Percentiles rank a stretch among this genome's conserved stretches.
Conservation (phyloP, 2,888 invertebrate genomes). For the Polydrusus tereticollis region DNA sequence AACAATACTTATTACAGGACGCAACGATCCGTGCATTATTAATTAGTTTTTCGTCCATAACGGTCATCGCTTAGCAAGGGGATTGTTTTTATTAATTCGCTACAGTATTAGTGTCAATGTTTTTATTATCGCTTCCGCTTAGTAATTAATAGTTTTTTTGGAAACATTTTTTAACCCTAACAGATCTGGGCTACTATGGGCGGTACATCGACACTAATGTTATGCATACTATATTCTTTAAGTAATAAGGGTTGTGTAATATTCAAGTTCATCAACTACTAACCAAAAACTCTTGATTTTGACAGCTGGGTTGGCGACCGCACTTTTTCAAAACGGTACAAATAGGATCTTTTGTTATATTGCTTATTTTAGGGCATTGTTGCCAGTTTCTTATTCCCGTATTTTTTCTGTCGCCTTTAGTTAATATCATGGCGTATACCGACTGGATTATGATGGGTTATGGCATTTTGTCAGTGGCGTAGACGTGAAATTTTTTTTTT, state of each 20-base stretch:
- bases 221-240: not conserved
- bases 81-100: conserved; percentile 13
- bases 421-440: conserved; percentile 23
- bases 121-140: conserved; percentile 7
- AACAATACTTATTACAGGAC: not conserved
- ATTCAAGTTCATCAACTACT: conserved; percentile 36
- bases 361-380: conserved; percentile 36
- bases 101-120: conserved; percentile 18
- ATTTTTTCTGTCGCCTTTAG: conserved; percentile 26
- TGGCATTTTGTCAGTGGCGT: conserved; percentile 26
- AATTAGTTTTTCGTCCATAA: conserved; percentile 28
- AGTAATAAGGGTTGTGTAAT: not conserved
- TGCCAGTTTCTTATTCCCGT: conserved; percentile 36
- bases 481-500: not conserved
- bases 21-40: conserved; percentile 19
- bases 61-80: conserved; percentile 15
- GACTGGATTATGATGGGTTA: conserved; percentile 32
- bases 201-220: no score
- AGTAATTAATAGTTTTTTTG: conserved; percentile 12
- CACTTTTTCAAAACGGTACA: conserved; percentile 44
- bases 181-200: no score
- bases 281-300: conserved; percentile 44
- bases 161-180: no score
- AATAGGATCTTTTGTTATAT: conserved; percentile 41
- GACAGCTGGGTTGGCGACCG: conserved; percentile 39